phyloP scores from a whole-genome alignment of 2,113 vertebrate genomes.

The Fulica atra region DNA sequence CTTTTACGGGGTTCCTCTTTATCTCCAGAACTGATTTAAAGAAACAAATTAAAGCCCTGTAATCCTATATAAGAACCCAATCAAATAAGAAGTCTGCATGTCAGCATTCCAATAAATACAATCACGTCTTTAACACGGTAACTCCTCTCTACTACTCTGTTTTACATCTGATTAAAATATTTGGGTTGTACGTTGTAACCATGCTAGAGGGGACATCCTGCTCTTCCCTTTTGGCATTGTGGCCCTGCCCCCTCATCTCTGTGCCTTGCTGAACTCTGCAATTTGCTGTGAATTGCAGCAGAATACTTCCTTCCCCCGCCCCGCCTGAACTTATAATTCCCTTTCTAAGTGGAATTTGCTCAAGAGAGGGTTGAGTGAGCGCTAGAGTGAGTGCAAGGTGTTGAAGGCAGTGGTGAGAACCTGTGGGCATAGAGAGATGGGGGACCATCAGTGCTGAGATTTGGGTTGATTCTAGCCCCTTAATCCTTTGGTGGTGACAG shows the following conservation, averaged over 20 bases:
- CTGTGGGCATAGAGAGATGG: not conserved
- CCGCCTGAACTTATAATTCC: not conserved
- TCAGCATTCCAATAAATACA: not conserved
- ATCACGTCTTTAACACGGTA: not conserved
- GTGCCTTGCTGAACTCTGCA: not conserved
- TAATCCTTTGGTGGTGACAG: not conserved
- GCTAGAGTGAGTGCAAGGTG: rapidly evolving
- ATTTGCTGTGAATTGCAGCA: not conserved
- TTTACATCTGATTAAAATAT: not conserved
- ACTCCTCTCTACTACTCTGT: not conserved
- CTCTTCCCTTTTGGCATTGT: not conserved
- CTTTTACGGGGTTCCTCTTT: not conserved
- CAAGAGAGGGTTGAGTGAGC: not conserved
- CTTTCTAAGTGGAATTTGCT: not conserved
- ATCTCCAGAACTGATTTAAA: not conserved
- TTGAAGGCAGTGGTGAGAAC: rapidly evolving
- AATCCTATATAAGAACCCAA: slow-evolving; percentile 10
- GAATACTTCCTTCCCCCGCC: not conserved
- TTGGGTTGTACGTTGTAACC: not conserved
- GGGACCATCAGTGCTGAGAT: rapidly evolving
- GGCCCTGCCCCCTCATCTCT: not conserved
- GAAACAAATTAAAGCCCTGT: slow-evolving; percentile 3
- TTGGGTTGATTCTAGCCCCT: not conserved
- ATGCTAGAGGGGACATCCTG: not conserved
- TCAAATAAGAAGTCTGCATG: not conserved